Conservation (phyloP, 2,113 vertebrate genomes). For the Pygoscelis antarcticus region DNA sequence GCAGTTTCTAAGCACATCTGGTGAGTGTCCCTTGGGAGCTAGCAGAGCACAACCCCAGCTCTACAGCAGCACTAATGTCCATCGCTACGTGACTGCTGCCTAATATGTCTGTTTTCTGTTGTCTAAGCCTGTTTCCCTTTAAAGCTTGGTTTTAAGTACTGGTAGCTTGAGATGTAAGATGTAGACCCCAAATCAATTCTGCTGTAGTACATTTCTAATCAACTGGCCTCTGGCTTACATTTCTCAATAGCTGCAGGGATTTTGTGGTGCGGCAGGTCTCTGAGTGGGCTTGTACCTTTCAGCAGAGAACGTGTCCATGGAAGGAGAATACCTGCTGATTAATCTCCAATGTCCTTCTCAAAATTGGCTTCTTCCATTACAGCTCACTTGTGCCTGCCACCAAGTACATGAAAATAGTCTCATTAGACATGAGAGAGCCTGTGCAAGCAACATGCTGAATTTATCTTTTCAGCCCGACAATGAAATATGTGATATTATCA, state of each 20-base stretch:
- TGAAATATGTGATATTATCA: not conserved
- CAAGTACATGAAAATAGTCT: not conserved
- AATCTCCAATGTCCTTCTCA: constrained; percentile 20
- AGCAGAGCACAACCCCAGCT: not conserved
- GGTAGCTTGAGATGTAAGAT: not conserved
- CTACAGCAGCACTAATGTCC: not conserved
- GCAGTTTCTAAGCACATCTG: not conserved
- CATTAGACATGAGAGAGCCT: not conserved
- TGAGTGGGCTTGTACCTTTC: not conserved
- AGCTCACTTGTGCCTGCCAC: constrained; percentile 6
- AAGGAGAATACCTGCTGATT: constrained; percentile 14
- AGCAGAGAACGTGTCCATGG: not conserved
- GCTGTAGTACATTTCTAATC: not conserved
- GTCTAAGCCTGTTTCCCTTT: not conserved
- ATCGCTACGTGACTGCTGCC: accelerated
- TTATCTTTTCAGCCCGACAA: constrained; percentile 11
- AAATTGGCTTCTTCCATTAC: constrained; percentile 16
- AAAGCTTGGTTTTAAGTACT: not conserved
- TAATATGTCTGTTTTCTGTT: not conserved
- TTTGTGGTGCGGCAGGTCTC: not conserved
- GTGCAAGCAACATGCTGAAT: not conserved
- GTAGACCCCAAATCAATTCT: not conserved
- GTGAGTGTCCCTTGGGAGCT: not conserved
- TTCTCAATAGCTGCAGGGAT: not conserved
- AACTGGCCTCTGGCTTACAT: not conserved